A percentile compares a stretch with the other conserved stretches of the same genome.
Conservation (phyloP, 2,888 invertebrate genomes). For the Atrina japonica region DNA sequence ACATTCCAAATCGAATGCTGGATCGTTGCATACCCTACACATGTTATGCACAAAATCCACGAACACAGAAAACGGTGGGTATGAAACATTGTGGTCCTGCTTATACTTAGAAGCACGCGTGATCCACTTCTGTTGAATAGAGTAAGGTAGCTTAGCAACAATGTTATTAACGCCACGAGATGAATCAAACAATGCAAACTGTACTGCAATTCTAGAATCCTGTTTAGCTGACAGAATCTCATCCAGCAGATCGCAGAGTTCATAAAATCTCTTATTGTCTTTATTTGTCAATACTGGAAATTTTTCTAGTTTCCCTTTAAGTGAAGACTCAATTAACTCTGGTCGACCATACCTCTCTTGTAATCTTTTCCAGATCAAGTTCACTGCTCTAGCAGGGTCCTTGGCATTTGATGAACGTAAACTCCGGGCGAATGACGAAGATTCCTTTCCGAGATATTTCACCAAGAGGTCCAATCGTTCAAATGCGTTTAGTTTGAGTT, state of each 20-base stretch:
- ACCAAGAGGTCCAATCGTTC: conserved; percentile 36
- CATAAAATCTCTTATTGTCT: no score
- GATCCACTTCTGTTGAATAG: conserved; percentile 38
- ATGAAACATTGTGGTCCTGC: conserved; percentile 14
- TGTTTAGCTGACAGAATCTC: conserved; percentile 26
- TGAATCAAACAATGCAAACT: conserved; percentile 32
- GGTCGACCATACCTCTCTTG: conserved; percentile 39
- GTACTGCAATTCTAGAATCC: not conserved
- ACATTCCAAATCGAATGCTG: conserved; percentile 27
- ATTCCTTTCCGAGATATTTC: conserved; percentile 39
- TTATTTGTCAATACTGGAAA: conserved; percentile 33
- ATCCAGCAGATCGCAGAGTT: conserved; percentile 39
- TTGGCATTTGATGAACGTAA: conserved; percentile 24
- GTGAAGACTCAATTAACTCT: conserved; percentile 35
- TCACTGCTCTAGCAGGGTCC: conserved; percentile 23
- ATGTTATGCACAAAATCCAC: conserved; percentile 17
- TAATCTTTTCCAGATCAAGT: conserved; percentile 34
- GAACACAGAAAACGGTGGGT: conserved; percentile 30
- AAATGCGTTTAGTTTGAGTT: conserved; percentile 18
- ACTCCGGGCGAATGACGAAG: conserved; percentile 25
- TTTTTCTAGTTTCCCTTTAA: conserved; percentile 25
- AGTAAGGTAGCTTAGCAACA: conserved; percentile 35
- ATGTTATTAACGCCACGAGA: conserved; percentile 31
- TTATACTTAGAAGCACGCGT: conserved; percentile 27
- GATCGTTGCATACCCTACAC: conserved; percentile 19